phyloP scores from a whole-genome alignment of 2,888 invertebrate genomes.

The Epinotia bilunana region DNA sequence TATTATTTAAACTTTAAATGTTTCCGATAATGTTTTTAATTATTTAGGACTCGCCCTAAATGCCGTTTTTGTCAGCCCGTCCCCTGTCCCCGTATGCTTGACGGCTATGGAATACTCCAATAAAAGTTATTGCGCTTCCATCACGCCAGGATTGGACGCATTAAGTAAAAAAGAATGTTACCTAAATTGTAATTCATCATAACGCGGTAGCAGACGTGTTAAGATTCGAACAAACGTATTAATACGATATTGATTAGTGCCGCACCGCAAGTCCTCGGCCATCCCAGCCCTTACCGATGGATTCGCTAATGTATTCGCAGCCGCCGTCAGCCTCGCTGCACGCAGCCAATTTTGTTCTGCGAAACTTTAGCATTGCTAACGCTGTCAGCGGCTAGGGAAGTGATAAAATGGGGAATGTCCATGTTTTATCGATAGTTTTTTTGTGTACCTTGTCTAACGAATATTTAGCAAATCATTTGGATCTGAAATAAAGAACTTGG shows the following conservation, averaged over 20 bases:
- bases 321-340: slow-evolving; percentile 44
- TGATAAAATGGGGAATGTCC: slow-evolving; percentile 20
- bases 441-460: background rate
- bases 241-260: background rate
- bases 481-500: too few relatives aligned
- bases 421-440: slow-evolving; percentile 8
- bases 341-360: slow-evolving; percentile 54
- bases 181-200: background rate
- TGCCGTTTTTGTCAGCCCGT: too few relatives aligned
- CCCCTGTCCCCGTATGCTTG: too few relatives aligned
- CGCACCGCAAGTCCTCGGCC: background rate
- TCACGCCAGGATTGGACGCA: too few relatives aligned
- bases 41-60: too few relatives aligned
- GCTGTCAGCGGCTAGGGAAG: slow-evolving; percentile 46
- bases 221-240: background rate
- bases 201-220: background rate
- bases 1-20: too few relatives aligned
- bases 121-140: too few relatives aligned
- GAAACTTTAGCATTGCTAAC: slow-evolving; percentile 51
- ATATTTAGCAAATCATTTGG: too few relatives aligned
- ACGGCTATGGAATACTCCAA: too few relatives aligned
- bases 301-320: slow-evolving; percentile 26
- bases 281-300: background rate
- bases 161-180: too few relatives aligned
- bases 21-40: too few relatives aligned